Evolutionary conservation across 2,113 vertebrate species (phyloP).

Genomic region (Erinaceus europaeus): DNA sequence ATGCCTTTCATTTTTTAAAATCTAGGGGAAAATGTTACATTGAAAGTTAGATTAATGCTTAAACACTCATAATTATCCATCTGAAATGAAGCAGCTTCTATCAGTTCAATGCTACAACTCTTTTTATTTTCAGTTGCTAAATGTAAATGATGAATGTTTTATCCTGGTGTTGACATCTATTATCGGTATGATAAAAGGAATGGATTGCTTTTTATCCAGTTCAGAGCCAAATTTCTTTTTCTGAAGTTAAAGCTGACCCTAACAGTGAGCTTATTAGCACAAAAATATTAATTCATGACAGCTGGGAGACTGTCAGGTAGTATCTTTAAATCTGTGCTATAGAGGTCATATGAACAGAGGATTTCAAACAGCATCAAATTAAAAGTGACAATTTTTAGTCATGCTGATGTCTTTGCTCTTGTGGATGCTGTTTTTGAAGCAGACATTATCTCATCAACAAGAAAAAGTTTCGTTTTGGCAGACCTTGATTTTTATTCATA

Average conservation of each 20-base stretch:
- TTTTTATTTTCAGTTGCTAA: slow-evolving; percentile 55
- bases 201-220: background rate
- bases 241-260: background rate
- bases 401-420: slow-evolving; percentile 9
- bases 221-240: background rate
- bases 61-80: slow-evolving; percentile 28
- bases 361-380: slow-evolving; percentile 33
- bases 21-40: slow-evolving; percentile 38
- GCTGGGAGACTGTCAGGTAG: background rate
- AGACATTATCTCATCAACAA: slow-evolving; percentile 20
- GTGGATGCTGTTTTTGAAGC: slow-evolving; percentile 17
- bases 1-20: slow-evolving; percentile 28
- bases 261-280: background rate
- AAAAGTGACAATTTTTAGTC: slow-evolving; percentile 23
- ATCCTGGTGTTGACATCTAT: slow-evolving; percentile 37
- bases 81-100: slow-evolving; percentile 39
- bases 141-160: slow-evolving; percentile 36
- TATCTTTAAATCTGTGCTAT: slow-evolving; percentile 1
- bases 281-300: background rate
- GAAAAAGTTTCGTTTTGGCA: slow-evolving; percentile 1
- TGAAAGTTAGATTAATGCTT: slow-evolving; percentile 49
- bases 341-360: slow-evolving; percentile 23
- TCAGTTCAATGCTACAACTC: slow-evolving; percentile 11
- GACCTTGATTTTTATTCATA: slow-evolving; percentile 25
- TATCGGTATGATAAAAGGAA: slow-evolving; percentile 27